Base-by-base conservation (phyloP, 1,140 invertebrate genomes). In the Pissodes strobi region DNA sequence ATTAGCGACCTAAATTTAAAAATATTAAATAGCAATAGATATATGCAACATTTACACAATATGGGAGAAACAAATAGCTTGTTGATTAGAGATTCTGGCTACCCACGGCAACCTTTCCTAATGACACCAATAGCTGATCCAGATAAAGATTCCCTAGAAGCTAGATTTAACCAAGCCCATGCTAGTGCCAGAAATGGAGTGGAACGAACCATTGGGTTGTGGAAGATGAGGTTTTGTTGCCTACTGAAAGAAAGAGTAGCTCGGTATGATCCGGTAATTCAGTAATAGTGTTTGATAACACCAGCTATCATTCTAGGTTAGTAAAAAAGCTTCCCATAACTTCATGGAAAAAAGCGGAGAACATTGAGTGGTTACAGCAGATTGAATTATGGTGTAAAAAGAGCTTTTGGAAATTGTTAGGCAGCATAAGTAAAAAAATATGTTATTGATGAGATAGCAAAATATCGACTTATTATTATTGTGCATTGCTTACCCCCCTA, bases 71-170 rank as follows among this genome's bases (percentile, higher is more conserved):
- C 23, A 43, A 15, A 1, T 2, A 27, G 1, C 37, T 62, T 22
- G 60, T 30, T 72, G 64, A 21, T 38, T 46, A 67, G 67, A 0
- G 67, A 69, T 57, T 63, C 63, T 10, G 67, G 64, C 1, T 71
- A 71, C 23, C 52, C 58, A 3, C 37, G 58, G 18, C 17, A 51
- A 51, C 63, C 59, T 15, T 67, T 38, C 41, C 34, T 67, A 5
- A n/a, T 71, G 37, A 60, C 41, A 10, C 67, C 69, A 21, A 12
- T 64, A 39, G 9, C 17, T 6, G 17, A 45, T 30, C 23, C 55
- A 18, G 13, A 13, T 17, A 9, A 19, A n/a, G 51, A 38, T 15
- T 22, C 53, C 3, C 63, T 53, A 12, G 51, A 69, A 49, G 34
- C n/a, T 4, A 10, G 25, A 4, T 71, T 63, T 30, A 59, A 18